A percentile compares a stretch with the other conserved stretches of the same genome.
These are phyloP conservation scores for Sarcoramphus papa DNA, from an alignment of 2,797 vertebrate genomes.

Conservation along the genomic window DNA sequence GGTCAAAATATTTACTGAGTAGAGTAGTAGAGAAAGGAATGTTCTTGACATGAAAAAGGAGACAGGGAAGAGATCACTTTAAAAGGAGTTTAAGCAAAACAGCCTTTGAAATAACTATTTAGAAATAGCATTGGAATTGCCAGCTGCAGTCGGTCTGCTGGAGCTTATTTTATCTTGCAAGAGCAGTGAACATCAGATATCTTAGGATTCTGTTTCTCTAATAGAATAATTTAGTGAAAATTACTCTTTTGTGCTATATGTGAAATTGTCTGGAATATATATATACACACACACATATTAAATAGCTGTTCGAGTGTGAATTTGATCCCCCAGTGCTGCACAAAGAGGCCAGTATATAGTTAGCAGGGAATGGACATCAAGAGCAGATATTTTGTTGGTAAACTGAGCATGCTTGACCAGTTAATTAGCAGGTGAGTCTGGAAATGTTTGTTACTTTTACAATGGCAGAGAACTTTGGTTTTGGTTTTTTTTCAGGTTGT, in stretches of 20 bases:
- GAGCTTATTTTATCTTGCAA: background rate
- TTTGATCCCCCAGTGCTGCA: background rate
- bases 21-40: background rate
- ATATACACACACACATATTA: background rate
- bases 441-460: background rate
- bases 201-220: background rate
- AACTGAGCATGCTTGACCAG: background rate
- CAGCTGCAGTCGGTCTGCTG: fast-evolving
- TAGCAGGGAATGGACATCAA: background rate
- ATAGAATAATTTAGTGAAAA: background rate
- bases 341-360: background rate
- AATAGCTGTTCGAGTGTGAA: background rate
- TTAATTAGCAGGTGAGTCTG: background rate
- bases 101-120: background rate
- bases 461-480: background rate
- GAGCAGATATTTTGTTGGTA: background rate
- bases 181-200: background rate
- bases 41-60: background rate
- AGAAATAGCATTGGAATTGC: background rate
- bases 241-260: background rate
- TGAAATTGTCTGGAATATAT: background rate
- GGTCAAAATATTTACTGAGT: background rate
- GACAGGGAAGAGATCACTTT: background rate
- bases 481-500: background rate
- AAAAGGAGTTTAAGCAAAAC: background rate